Evolutionary conservation across 2,113 vertebrate species (phyloP), one percentile per base, ranked within the genome.

Genomic region (Alectura lathami): DNA sequence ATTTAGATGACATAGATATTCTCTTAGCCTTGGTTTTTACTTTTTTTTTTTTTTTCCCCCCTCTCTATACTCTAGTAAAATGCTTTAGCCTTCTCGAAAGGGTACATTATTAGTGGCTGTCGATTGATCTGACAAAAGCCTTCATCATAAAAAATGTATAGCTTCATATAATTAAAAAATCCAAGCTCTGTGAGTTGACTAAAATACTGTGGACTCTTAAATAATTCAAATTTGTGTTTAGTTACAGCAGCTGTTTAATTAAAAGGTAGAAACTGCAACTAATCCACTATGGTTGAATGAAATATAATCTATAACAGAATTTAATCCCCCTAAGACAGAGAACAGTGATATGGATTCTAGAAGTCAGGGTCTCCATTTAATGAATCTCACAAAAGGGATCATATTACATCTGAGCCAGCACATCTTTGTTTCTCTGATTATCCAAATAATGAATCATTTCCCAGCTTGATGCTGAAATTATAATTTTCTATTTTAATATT

Each of bases 181-280:
- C 93, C 72, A 97, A 96, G 93, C 64, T 64, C 82, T 95, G 83
- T 83, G 70, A 94, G 94, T 94, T 97, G 96, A 96, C 96, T 95
- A 94, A 96, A 98, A 96, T 97, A 97, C 96, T 96, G 95, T 89
- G 78, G 85, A 95, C 96, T 97, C 90, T 96, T 98, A 98, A 98
- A 98, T 98, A 98, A 98, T 98, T 98, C 94, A 98, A 93, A 97
- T 97, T 97, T 95, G 93, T 97, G 96, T 97, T 97, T 98, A 96
- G 94, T 89, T 72, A 97, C 91, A 97, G 96, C 96, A 97, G 96
- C 97, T 98, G 97, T 97, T 98, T 98, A 98, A 98, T 98, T 98
- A 98, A 98, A 98, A 98, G 98, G 97, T 98, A 98, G 96, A 98
- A 98, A 98, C 97, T 97, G 96, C 96, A 98, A 98, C 97, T 98